Conservation (phyloP, 1,140 invertebrate species). For the Chrysoperla carnea region DNA sequence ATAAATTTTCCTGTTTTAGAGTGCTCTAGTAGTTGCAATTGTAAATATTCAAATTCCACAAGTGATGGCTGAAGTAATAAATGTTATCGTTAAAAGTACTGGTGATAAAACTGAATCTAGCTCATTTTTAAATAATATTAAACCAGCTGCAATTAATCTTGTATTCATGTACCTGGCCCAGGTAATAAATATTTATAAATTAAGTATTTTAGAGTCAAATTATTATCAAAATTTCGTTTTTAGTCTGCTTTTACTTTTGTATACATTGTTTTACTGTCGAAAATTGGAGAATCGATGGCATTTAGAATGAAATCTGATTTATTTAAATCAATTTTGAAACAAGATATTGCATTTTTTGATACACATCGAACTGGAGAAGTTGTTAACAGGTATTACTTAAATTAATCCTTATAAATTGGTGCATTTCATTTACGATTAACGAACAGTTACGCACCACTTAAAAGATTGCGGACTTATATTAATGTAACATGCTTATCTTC, state of each 20-base stretch:
- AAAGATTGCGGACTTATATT: conserved; percentile 3
- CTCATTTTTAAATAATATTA: conserved; percentile 39
- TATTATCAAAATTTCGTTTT: conserved; percentile 14
- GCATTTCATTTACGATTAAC: no score
- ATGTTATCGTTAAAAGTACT: conserved; percentile 42
- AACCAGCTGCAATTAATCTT: conserved; percentile 43
- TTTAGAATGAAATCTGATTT: conserved; percentile 59
- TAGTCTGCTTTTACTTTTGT: conserved; percentile 74
- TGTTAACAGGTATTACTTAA: conserved; percentile 48
- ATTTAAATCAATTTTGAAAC: conserved; percentile 66
- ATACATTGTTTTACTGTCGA: conserved; percentile 73
- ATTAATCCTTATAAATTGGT: no score
- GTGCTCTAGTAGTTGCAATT: conserved; percentile 57
- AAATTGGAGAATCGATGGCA: conserved; percentile 75
- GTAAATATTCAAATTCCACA: conserved; percentile 70
- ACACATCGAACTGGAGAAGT: conserved; percentile 78
- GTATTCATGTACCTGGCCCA: conserved; percentile 48
- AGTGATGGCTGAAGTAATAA: conserved; percentile 56
- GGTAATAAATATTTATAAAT: conserved; percentile 24
- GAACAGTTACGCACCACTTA: no score
- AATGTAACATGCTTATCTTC: conserved; percentile 3
- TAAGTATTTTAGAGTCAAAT: conserved; percentile 2
- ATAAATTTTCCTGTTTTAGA: conserved; percentile 30
- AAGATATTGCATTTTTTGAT: conserved; percentile 88
- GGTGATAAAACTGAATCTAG: conserved; percentile 20